Evolutionary conservation across 2,888 invertebrate genomes (phyloP).

Genomic region (Sphaerophoria rueppellii): DNA sequence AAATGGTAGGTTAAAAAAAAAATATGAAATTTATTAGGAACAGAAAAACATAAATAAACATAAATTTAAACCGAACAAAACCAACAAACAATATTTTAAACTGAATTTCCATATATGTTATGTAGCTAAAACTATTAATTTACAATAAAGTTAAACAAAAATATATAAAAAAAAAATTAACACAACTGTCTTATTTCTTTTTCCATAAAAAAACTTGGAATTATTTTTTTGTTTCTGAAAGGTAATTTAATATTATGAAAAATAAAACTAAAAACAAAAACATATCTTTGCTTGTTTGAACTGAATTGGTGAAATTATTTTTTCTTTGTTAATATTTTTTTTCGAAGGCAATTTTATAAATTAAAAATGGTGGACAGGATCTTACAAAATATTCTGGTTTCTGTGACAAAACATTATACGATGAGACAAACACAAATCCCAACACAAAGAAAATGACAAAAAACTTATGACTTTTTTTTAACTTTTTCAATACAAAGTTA

Average conservation of each 20-base stretch:
- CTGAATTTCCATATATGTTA: slow-evolving; percentile 67
- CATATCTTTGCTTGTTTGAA: slow-evolving; percentile 72
- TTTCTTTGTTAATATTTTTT: slow-evolving; percentile 16
- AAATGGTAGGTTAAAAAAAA: slow-evolving; percentile 71
- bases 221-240: slow-evolving; percentile 39
- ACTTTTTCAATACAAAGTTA: slow-evolving; percentile 31
- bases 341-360: slow-evolving; percentile 12
- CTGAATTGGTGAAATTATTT: slow-evolving; percentile 73
- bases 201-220: slow-evolving; percentile 16
- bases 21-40: slow-evolving; percentile 60
- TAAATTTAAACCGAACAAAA: slow-evolving; percentile 44
- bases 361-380: slow-evolving; percentile 53
- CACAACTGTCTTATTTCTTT: slow-evolving; percentile 62
- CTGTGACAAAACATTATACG: slow-evolving; percentile 46
- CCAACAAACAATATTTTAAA: slow-evolving; percentile 39
- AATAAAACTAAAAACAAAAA: slow-evolving; percentile 49
- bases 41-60: slow-evolving; percentile 43
- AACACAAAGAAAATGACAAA: slow-evolving; percentile 52
- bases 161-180: slow-evolving; percentile 35
- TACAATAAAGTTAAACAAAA: slow-evolving; percentile 52
- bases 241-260: slow-evolving; percentile 9
- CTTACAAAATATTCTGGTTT: slow-evolving; percentile 67
- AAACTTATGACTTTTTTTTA: slow-evolving; percentile 66
- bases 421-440: slow-evolving; percentile 52
- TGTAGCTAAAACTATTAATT: slow-evolving; percentile 67